Evolutionary conservation across 1,140 invertebrate species (phyloP).

Genomic region (Eumeta japonica): DNA sequence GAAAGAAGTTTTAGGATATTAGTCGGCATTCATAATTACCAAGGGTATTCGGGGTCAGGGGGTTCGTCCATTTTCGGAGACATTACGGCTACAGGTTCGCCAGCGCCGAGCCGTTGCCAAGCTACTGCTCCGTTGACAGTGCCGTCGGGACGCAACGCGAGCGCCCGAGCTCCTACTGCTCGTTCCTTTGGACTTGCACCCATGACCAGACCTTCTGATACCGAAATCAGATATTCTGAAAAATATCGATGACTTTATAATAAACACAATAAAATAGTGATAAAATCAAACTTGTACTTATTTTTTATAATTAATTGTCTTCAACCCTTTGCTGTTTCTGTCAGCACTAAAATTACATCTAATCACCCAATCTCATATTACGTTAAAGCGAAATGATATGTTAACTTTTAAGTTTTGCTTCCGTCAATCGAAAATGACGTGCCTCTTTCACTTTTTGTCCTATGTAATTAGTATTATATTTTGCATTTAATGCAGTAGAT

Average conservation of each 20-base stretch:
- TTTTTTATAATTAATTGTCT: no score
- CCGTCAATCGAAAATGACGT: no score
- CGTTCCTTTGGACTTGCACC: conserved; percentile 36
- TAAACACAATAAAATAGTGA: no score
- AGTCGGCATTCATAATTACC: conserved; percentile 23
- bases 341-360: no score
- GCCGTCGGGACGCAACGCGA: conserved; percentile 34
- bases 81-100: conserved; percentile 30
- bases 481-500: no score
- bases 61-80: conserved; percentile 35
- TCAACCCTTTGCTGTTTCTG: no score
- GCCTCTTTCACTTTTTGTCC: no score
- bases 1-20: background rate
- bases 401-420: no score
- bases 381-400: no score
- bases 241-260: conserved; percentile 9
- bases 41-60: conserved; percentile 44
- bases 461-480: no score
- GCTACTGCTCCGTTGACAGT: conserved; percentile 37
- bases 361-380: background rate
- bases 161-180: conserved; percentile 35
- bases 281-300: background rate
- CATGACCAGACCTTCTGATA: conserved; percentile 43
- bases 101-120: conserved; percentile 36
- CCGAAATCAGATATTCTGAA: conserved; percentile 47